phyloP scores from a whole-genome alignment of 2,113 vertebrate species.

The Nanorana parkeri region DNA sequence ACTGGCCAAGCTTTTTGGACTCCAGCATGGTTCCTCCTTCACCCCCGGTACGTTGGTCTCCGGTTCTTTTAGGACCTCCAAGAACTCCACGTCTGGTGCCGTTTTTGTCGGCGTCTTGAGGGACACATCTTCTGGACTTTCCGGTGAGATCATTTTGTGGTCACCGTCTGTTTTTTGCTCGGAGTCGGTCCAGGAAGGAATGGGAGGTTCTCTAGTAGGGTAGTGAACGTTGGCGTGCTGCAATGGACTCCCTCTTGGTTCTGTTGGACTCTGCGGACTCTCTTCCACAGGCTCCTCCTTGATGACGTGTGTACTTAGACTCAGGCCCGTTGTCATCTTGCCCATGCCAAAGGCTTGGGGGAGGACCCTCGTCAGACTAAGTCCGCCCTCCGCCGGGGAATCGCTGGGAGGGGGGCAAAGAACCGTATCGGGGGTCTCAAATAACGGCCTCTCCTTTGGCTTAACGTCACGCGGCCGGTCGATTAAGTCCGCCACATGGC shows the following conservation, averaged over 20 bases:
- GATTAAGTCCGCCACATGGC: constrained; percentile 50
- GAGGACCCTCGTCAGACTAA: rapidly evolving
- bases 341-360: not conserved
- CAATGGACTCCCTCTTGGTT: constrained; percentile 39
- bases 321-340: not conserved
- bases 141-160: rapidly evolving
- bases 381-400: rapidly evolving
- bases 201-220: not conserved
- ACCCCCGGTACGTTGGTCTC: constrained; percentile 65
- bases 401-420: constrained; percentile 8
- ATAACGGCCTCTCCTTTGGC: constrained; percentile 60
- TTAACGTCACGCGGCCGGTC: constrained; percentile 61
- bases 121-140: constrained; percentile 48
- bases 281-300: constrained; percentile 63
- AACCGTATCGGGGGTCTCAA: constrained; percentile 64
- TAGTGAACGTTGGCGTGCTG: constrained; percentile 55
- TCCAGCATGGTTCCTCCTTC: constrained; percentile 59
- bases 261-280: not conserved
- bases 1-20: constrained; percentile 66
- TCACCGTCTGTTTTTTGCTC: not conserved
- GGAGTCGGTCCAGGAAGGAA: rapidly evolving
- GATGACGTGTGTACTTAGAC: not conserved
- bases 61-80: constrained; percentile 56
- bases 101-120: constrained; percentile 26
- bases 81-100: constrained; percentile 46